Evolutionary conservation across 2,888 invertebrate species (phyloP).

Genomic region (Cephus runcator): DNA sequence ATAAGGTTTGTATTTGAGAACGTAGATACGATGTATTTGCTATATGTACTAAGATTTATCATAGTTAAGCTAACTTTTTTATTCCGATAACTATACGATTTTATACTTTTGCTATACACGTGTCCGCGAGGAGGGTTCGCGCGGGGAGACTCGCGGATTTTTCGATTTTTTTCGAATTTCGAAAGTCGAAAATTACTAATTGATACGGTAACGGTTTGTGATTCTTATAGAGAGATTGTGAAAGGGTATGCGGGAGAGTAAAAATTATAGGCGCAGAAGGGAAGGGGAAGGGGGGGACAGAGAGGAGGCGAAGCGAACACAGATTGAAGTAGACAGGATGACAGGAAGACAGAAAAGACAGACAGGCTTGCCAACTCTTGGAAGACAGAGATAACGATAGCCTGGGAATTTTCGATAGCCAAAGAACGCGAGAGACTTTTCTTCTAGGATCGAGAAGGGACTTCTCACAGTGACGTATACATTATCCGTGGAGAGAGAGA

Average conservation of each 20-base stretch:
- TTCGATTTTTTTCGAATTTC: neutral
- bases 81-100: constrained; percentile 50
- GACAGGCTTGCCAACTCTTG: neutral
- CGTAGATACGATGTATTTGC: constrained; percentile 11
- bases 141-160: neutral
- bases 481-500: neutral
- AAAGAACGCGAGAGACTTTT: neutral
- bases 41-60: constrained; percentile 19
- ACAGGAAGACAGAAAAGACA: neutral
- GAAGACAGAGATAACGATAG: neutral
- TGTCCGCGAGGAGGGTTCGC: constrained; percentile 6
- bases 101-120: constrained; percentile 50
- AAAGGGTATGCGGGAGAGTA: neutral
- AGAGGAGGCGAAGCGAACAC: neutral
- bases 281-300: neutral
- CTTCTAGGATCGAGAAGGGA: neutral
- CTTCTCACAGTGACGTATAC: neutral
- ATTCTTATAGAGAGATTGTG: neutral
- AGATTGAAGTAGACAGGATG: neutral
- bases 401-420: neutral
- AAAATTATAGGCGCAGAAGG: neutral
- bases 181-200: neutral
- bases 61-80: constrained; percentile 48
- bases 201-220: neutral
- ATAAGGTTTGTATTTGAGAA: constrained; percentile 6